Conservation (phyloP, 2,888 invertebrate genomes). For the Julus scandinavius region DNA sequence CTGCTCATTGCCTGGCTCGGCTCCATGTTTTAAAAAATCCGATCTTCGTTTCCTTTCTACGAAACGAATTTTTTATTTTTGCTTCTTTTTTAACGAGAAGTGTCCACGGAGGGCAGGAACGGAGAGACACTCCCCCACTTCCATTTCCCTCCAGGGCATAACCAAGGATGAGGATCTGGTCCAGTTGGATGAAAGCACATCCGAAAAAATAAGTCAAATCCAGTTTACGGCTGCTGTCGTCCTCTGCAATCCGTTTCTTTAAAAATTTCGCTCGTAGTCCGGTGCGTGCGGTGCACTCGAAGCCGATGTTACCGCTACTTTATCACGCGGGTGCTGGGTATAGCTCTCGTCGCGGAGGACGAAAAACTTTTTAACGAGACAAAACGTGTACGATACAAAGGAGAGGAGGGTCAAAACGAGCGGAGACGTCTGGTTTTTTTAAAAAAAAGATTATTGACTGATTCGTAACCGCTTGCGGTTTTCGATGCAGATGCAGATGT, state of each 20-base stretch:
- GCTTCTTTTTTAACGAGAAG: not conserved
- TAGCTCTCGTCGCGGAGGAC: no score
- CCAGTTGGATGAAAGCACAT: not conserved
- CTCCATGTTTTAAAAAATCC: conserved; percentile 73
- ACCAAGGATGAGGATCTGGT: not conserved
- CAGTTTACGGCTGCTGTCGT: not conserved
- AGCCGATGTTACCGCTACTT: no score
- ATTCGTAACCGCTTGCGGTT: not conserved
- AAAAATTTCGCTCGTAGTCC: no score
- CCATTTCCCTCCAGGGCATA: not conserved
- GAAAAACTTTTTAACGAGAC: no score
- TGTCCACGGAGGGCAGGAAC: not conserved
- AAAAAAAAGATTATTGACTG: no score
- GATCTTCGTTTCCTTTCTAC: not conserved
- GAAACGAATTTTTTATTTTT: not conserved
- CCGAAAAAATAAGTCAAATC: not conserved
- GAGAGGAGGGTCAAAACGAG: not conserved
- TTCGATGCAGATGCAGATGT: no score
- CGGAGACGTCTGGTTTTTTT: not conserved
- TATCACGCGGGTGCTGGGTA: no score
- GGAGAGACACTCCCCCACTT: no score
- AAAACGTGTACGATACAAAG: not conserved
- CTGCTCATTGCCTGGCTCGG: conserved; percentile 88
- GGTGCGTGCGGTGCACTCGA: not conserved
- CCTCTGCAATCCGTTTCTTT: no score